Percentiles rank a stretch among this genome's conserved stretches.
These are phyloP conservation scores for Eupithecia pulchellata DNA, from an alignment of 2,888 invertebrate species.

Conservation along the genomic window DNA sequence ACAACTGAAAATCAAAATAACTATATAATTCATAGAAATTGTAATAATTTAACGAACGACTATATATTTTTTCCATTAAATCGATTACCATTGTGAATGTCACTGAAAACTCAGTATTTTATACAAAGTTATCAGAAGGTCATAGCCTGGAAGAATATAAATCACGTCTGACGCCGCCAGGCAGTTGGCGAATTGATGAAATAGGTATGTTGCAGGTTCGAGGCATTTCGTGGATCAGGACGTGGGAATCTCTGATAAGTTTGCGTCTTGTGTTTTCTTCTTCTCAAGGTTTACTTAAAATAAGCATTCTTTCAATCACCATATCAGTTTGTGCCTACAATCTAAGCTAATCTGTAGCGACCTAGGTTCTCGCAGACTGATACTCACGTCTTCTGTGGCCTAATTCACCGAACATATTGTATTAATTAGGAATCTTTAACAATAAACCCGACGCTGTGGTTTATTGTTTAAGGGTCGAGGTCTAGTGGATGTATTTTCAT, in stretches of 20 bases:
- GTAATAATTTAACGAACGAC: background rate
- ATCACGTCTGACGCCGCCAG: background rate
- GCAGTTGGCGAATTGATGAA: background rate
- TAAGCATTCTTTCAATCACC: background rate
- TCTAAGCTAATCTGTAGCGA: background rate
- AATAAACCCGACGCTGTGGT: constrained; percentile 10
- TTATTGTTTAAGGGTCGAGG: constrained; percentile 16
- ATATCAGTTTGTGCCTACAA: background rate
- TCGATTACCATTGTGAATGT: constrained; percentile 8
- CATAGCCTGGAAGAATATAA: constrained; percentile 9
- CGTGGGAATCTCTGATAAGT: background rate
- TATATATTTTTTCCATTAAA: background rate
- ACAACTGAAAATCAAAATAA: no score
- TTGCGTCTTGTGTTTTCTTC: background rate
- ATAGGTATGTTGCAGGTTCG: background rate
- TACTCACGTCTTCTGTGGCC: background rate
- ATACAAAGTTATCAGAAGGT: constrained; percentile 12
- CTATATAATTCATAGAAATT: background rate
- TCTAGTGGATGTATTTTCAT: constrained; percentile 24
- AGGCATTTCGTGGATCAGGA: background rate
- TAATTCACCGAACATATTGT: background rate
- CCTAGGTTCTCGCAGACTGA: background rate
- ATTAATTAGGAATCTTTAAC: constrained; percentile 10
- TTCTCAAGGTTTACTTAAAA: background rate
- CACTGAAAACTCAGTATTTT: background rate